Conservation (phyloP, 2,888 invertebrate species). For the Elegia similella region DNA sequence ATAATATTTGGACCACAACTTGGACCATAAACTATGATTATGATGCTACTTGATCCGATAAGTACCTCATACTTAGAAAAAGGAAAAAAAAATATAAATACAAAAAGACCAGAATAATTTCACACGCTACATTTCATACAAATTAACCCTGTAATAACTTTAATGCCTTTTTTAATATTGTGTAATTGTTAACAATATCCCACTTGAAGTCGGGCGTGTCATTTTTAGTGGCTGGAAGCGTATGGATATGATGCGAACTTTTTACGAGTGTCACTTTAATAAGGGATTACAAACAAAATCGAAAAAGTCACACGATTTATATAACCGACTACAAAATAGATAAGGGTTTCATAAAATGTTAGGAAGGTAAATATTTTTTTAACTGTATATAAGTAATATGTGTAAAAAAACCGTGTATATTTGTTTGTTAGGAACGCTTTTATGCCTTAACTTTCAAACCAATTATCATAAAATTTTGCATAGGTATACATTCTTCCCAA, state of each 20-base stretch:
- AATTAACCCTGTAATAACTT: slow-evolving; percentile 42
- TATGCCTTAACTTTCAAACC: background rate
- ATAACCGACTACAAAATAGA: background rate
- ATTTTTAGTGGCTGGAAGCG: slow-evolving; percentile 35
- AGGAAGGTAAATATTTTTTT: too few relatives aligned
- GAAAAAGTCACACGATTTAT: slow-evolving; percentile 3
- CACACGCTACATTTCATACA: slow-evolving; percentile 29
- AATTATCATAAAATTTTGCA: too few relatives aligned
- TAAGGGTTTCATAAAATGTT: too few relatives aligned
- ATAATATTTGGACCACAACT: too few relatives aligned
- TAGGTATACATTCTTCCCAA: too few relatives aligned
- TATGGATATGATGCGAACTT: background rate
- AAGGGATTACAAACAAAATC: too few relatives aligned
- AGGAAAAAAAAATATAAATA: background rate
- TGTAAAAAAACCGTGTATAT: too few relatives aligned
- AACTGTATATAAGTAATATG: too few relatives aligned
- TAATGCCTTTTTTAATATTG: slow-evolving; percentile 46
- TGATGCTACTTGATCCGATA: too few relatives aligned
- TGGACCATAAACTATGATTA: too few relatives aligned
- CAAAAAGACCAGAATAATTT: slow-evolving; percentile 25
- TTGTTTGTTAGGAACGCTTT: too few relatives aligned
- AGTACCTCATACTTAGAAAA: too few relatives aligned
- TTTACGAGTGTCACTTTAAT: background rate
- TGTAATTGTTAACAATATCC: slow-evolving; percentile 58
- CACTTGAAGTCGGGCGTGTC: slow-evolving; percentile 65